Conservation (phyloP, 2,888 invertebrate genomes). For the Cataglyphis albicans region DNA sequence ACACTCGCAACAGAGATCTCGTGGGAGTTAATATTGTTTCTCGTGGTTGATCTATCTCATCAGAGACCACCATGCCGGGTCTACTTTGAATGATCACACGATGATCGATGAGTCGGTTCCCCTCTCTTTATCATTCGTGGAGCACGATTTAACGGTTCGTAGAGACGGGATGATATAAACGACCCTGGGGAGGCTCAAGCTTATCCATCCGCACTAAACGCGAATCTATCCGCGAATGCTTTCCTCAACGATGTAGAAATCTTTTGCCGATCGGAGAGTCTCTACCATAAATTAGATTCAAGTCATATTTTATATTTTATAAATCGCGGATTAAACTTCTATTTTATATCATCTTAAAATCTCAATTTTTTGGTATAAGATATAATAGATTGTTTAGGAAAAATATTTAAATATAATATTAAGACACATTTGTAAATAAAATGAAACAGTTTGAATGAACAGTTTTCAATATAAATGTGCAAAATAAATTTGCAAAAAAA, state of each 20-base stretch:
- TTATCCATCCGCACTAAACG: slow-evolving; percentile 33
- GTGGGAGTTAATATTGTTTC: slow-evolving; percentile 28
- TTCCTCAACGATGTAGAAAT: neutral
- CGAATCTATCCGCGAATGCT: neutral
- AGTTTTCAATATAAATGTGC: neutral
- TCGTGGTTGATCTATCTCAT: slow-evolving; percentile 33
- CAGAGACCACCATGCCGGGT: neutral
- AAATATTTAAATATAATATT: slow-evolving; percentile 5
- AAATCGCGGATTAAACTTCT: neutral
- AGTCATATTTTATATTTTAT: neutral
- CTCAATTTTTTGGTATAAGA: neutral
- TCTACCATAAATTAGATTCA: slow-evolving; percentile 5
- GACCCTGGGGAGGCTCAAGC: slow-evolving; percentile 14
- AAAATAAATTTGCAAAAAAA: neutral
- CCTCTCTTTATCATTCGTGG: slow-evolving; percentile 1
- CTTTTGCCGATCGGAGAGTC: neutral
- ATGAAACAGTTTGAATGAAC: neutral
- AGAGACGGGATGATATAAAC: slow-evolving; percentile 45
- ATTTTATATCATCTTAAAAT: neutral
- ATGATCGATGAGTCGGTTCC: slow-evolving; percentile 35
- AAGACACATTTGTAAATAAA: neutral
- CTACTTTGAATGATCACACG: slow-evolving; percentile 35
- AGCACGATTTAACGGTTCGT: slow-evolving; percentile 40
- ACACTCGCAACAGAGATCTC: neutral
- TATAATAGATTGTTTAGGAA: neutral